phyloP scores from a whole-genome alignment of 1,140 invertebrate species.

The Anthonomus grandis region DNA sequence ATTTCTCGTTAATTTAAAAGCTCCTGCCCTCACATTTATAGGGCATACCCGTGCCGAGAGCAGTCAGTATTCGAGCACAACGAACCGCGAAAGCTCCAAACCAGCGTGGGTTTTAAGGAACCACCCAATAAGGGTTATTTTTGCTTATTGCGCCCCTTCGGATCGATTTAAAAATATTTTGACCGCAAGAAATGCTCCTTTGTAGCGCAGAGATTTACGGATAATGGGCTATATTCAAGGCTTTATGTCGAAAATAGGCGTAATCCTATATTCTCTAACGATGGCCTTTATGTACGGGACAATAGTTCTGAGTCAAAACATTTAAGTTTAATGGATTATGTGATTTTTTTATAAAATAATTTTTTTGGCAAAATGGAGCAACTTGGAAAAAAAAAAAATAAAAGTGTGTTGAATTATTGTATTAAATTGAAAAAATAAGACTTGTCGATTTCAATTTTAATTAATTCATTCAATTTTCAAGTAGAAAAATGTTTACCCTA shows the following conservation, averaged over 20 bases:
- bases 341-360: no score
- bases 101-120: constrained; percentile 5
- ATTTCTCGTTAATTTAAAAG: constrained; percentile 14
- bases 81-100: constrained; percentile 24
- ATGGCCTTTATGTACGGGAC: constrained; percentile 27
- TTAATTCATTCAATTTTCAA: no score
- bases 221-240: constrained; percentile 42
- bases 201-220: constrained; percentile 33
- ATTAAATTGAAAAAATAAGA: no score
- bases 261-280: constrained; percentile 43
- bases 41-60: constrained; percentile 8
- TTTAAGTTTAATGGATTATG: constrained; percentile 34
- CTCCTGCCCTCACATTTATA: constrained; percentile 4
- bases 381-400: no score
- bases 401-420: no score
- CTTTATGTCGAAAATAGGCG: constrained; percentile 41
- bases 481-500: no score
- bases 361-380: no score
- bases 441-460: no score
- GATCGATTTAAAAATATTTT: constrained; percentile 45
- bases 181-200: constrained; percentile 39
- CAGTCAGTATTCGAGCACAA: constrained; percentile 36
- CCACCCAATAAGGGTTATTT: constrained; percentile 13
- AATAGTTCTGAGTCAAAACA: constrained; percentile 37
- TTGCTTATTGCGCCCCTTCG: constrained; percentile 7